Evolutionary conservation across 2,113 vertebrate species (phyloP), one percentile per base, ranked within the genome.

Genomic region (Elaphurus davidianus): DNA sequence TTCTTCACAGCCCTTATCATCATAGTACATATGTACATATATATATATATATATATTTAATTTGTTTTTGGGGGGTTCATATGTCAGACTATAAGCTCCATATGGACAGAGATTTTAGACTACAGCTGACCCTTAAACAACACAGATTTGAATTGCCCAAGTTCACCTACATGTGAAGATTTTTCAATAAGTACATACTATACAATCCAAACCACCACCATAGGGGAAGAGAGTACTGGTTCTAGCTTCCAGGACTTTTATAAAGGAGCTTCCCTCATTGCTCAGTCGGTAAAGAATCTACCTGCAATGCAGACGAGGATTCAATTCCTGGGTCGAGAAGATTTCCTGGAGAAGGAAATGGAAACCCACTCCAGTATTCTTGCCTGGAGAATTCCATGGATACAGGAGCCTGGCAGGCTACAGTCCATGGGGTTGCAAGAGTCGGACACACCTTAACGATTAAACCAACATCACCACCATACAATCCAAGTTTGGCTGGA

Each of bases 401-500:
- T 25, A 13, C n/a, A 40, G n/a, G 10, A 74, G 21, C 2, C 36
- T 23, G 67, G 10, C 36, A 40, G 67, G 36, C 19, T 40, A 74
- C 19, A 40, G 10, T 25, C n/a, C 67, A 74, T 1, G 36, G 67
- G 10, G 36, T 40, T 2, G 0, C 10, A 74, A 40, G 10, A 74
- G n/a, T 74, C n/a, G 12, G 36, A 40, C 36, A 40, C 0, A 0
- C 6, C 67, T 74, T 74, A 74, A 5, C 1, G 10, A 25, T 10
- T 25, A 74, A 74, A 74, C 28, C 7, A 62, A 11, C 21, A 23
- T 10, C 36, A 67, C 4, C 62, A 55, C 81, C 13, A 83, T n/a
- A 55, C 33, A 55, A 55, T 40, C n/a, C 52, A 83, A 23, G 81
- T 2, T 55, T 55, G 33, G n/a, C 30, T 36, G 52, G 54, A 83